Conservation (phyloP, 1,140 invertebrate genomes). For the Megalonaias nervosa region DNA sequence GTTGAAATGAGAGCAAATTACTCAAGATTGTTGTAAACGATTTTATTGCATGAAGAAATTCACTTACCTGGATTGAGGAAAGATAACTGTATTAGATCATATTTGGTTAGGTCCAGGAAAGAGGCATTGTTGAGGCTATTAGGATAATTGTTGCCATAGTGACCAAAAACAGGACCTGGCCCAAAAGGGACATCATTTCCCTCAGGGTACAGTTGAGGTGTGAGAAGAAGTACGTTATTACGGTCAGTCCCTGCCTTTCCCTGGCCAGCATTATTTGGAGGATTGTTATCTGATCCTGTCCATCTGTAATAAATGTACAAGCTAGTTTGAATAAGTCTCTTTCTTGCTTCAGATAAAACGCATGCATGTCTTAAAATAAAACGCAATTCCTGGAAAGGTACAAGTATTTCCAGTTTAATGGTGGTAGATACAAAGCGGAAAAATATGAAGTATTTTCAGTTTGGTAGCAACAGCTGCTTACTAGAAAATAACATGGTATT, state of each 20-base stretch:
- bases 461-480: no score
- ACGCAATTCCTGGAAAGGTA: no score
- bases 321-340: no score
- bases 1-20: not conserved
- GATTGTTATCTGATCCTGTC: conserved; percentile 70
- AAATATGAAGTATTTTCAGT: no score
- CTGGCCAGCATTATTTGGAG: conserved; percentile 67
- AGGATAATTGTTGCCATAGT: conserved; percentile 66
- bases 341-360: no score
- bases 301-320: conserved; percentile 50
- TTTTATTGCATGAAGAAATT: not conserved
- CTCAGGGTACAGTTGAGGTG: conserved; percentile 55
- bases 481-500: no score
- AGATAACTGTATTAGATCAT: conserved; percentile 56
- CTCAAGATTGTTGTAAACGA: not conserved
- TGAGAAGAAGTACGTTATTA: conserved; percentile 65
- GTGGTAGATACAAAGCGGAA: no score
- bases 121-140: conserved; percentile 48
- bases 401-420: no score
- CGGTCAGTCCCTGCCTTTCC: conserved; percentile 66
- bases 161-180: conserved; percentile 52
- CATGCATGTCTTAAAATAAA: no score
- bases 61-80: conserved; percentile 56
- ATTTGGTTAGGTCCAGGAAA: conserved; percentile 52
- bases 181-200: conserved; percentile 46